Evolutionary conservation across 2,888 invertebrate species (phyloP).

Genomic region (Andrena bicolor): DNA sequence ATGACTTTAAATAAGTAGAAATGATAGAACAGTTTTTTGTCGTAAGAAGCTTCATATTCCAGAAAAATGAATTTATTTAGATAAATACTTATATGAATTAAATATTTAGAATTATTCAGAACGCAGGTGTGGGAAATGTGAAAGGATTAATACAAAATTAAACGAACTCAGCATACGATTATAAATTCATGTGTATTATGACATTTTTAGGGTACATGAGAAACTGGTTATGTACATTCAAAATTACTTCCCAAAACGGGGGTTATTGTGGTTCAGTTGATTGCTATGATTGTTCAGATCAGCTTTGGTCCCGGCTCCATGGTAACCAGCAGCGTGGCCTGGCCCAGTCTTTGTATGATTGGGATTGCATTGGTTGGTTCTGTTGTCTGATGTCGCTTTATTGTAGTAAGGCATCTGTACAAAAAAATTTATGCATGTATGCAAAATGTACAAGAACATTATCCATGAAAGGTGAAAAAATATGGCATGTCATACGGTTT

Average conservation of each 20-base stretch:
- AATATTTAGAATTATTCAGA: background rate
- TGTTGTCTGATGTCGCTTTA: background rate
- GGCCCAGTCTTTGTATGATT: background rate
- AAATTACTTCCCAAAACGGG: slow-evolving; percentile 11
- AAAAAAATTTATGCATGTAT: too few relatives aligned
- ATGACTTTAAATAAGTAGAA: background rate
- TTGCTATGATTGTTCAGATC: slow-evolving; percentile 79
- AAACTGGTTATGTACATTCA: background rate
- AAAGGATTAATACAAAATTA: background rate
- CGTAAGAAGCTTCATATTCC: too few relatives aligned
- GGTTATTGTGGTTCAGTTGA: slow-evolving; percentile 79
- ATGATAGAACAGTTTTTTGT: too few relatives aligned
- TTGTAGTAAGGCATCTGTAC: too few relatives aligned
- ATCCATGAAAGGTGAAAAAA: background rate
- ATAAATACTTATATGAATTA: too few relatives aligned
- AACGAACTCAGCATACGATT: background rate
- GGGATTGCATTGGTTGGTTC: background rate
- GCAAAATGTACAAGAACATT: background rate
- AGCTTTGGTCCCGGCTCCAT: slow-evolving; percentile 67
- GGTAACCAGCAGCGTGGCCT: slow-evolving; percentile 66
- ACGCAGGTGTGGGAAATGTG: background rate
- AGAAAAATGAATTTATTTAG: too few relatives aligned
- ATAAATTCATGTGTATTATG: background rate
- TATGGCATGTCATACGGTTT: too few relatives aligned
- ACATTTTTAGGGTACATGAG: background rate